A percentile compares a stretch with the other conserved stretches of the same genome.
These are phyloP conservation scores for Ceratina japonica DNA, from an alignment of 1,140 invertebrate genomes.

Conservation along the genomic window DNA sequence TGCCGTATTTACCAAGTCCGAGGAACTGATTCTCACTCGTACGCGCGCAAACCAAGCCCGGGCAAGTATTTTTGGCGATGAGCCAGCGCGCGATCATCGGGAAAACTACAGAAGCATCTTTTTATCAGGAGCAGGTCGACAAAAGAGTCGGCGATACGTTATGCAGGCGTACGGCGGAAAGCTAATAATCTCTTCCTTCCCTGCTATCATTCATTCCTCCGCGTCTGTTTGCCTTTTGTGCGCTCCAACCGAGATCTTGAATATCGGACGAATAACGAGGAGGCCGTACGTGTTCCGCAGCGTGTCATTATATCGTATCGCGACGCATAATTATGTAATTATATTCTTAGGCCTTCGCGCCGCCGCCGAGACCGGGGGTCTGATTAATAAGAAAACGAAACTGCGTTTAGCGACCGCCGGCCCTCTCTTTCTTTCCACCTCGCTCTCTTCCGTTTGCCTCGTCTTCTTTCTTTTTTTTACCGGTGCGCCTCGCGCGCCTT, in stretches of 20 bases:
- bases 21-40: background rate
- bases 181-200: background rate
- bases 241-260: constrained; percentile 1
- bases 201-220: no score
- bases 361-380: constrained; percentile 6
- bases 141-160: constrained; percentile 2
- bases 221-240: background rate
- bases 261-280: constrained; percentile 27
- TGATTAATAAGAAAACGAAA: constrained; percentile 57
- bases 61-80: constrained; percentile 28
- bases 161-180: background rate
- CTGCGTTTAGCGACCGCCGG: background rate
- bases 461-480: background rate
- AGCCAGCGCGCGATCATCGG: constrained; percentile 1
- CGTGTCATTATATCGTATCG: constrained; percentile 45
- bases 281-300: constrained; percentile 27
- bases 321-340: constrained; percentile 56
- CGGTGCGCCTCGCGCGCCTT: constrained; percentile 9
- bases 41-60: background rate
- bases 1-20: background rate
- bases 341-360: constrained; percentile 13
- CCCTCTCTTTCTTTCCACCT: background rate
- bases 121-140: background rate
- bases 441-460: no score
- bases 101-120: constrained; percentile 17